Conservation (phyloP, 2,888 invertebrate genomes). For the Neria commutata region DNA sequence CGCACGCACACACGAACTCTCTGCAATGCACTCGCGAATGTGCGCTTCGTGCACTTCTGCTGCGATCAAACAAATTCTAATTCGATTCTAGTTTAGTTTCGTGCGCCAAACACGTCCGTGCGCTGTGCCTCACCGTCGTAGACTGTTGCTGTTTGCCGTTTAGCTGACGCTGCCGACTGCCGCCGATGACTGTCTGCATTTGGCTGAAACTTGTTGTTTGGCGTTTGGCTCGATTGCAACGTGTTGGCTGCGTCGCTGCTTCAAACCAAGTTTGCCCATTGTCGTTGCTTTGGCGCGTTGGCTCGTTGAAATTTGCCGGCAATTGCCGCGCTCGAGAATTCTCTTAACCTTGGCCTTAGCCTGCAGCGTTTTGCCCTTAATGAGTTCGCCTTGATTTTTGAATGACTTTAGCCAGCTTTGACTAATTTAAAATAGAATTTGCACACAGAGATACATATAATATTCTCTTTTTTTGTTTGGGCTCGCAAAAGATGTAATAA, state of each 20-base stretch:
- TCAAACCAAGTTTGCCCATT: constrained; percentile 25
- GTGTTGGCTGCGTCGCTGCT: constrained; percentile 28
- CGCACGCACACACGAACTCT: constrained; percentile 7
- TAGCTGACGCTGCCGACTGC: constrained; percentile 9
- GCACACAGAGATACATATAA: too few species aligned
- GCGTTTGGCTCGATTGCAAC: too few species aligned
- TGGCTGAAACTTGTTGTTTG: constrained; percentile 49
- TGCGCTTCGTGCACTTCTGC: constrained; percentile 24
- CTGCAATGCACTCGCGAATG: too few species aligned
- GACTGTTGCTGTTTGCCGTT: constrained; percentile 36
- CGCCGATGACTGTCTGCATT: constrained; percentile 25
- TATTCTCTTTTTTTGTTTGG: too few species aligned
- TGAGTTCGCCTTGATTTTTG: too few species aligned
- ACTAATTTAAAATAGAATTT: too few species aligned
- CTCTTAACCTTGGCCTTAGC: constrained; percentile 14
- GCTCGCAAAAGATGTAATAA: too few species aligned
- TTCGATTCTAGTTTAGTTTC: constrained; percentile 22
- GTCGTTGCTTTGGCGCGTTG: not conserved
- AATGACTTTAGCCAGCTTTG: too few species aligned
- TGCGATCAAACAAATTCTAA: constrained; percentile 12
- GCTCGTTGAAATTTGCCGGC: not conserved
- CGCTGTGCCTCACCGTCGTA: constrained; percentile 47
- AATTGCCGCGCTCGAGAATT: not conserved
- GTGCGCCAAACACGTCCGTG: constrained; percentile 45
- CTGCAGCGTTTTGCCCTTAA: too few species aligned